Evolutionary conservation across 37 sponge, comb jelly and placozoan species (phyloP).

Genomic region (Ephydatia muelleri): DNA sequence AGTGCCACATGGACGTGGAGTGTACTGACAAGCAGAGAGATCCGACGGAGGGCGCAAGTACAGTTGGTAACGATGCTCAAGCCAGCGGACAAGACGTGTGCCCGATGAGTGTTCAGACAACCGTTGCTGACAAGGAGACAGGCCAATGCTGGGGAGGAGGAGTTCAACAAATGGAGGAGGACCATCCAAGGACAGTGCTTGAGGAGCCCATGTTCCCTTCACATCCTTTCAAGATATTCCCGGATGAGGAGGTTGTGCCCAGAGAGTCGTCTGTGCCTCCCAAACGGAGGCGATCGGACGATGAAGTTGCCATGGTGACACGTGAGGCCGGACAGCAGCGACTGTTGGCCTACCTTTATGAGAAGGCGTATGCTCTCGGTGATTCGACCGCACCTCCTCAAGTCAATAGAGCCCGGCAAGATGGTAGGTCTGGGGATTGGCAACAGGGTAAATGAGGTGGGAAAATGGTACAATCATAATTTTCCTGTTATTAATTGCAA

Average conservation of each 20-base stretch:
- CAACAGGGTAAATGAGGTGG: too few species aligned
- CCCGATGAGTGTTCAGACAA: neutral
- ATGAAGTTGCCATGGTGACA: neutral
- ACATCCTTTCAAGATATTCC: neutral
- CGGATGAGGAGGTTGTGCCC: neutral
- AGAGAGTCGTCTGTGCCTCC: neutral
- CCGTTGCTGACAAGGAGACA: neutral
- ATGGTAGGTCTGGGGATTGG: neutral
- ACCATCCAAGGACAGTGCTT: neutral
- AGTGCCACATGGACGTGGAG: neutral
- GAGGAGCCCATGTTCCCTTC: neutral
- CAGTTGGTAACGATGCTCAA: neutral
- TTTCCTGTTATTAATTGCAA: too few species aligned
- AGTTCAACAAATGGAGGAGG: neutral
- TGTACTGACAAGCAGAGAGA: neutral
- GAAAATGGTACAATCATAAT: too few species aligned
- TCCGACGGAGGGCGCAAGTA: too few species aligned
- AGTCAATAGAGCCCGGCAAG: neutral
- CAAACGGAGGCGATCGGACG: neutral
- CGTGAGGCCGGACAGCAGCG: too few species aligned
- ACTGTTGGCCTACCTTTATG: neutral
- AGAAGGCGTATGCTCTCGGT: neutral
- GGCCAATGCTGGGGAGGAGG: neutral
- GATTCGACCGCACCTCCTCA: conserved; percentile 5
- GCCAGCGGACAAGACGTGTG: neutral